Evolutionary conservation across 2,888 invertebrate species (phyloP).

Genomic region (Fissipunctia ypsillon): DNA sequence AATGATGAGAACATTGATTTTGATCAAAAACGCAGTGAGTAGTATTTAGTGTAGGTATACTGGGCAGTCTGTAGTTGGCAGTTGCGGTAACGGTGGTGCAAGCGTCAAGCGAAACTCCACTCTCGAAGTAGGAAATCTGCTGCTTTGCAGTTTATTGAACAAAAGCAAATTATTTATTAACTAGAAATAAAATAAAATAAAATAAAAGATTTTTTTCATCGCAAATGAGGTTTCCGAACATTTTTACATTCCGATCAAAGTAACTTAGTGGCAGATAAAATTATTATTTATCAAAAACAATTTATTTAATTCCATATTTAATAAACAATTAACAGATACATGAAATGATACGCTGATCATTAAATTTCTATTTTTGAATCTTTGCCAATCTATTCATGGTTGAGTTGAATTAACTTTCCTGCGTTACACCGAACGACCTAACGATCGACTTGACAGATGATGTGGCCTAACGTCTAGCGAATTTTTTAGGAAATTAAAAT

Average conservation of each 20-base stretch:
- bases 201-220: not conserved
- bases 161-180: not conserved
- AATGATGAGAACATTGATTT: too few relatives aligned
- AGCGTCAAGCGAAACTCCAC: not conserved
- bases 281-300: not conserved
- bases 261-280: not conserved
- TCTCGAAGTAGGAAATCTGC: not conserved
- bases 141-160: not conserved
- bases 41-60: too few relatives aligned
- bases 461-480: constrained; percentile 87
- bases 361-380: too few relatives aligned
- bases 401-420: constrained; percentile 18
- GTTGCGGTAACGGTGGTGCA: not conserved
- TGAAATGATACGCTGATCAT: not conserved
- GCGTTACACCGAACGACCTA: constrained; percentile 70
- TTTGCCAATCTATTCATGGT: not conserved
- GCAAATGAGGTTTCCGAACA: not conserved
- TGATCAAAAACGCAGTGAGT: too few relatives aligned
- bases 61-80: constrained; percentile 5
- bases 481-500: constrained; percentile 77
- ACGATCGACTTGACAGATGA: constrained; percentile 87
- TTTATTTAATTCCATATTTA: not conserved
- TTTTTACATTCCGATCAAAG: constrained; percentile 12
- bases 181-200: not conserved
- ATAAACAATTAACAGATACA: not conserved